Base-by-base conservation (phyloP, 64 coral and sea anemone species). In the Stylophora pistillata region DNA sequence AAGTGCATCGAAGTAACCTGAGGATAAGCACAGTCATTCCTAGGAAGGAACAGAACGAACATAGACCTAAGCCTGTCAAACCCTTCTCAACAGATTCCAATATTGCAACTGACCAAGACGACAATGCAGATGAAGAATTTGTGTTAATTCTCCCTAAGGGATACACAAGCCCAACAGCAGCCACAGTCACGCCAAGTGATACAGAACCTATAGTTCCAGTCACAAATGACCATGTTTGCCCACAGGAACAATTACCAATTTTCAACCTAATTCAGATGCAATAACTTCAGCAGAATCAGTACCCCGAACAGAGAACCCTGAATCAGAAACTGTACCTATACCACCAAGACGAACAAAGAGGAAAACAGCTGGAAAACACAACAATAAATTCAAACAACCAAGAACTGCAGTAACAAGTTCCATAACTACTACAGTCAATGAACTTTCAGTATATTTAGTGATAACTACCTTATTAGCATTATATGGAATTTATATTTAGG, bases 361-460 rank as follows among this genome's bases (percentile, higher is more conserved):
- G 53, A 56, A 66, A 78, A 78, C 53, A 57, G 75, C 52, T 56
- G 54, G 75, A 78, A 78, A 78, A 78, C 75, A 78, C 75, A 78
- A 56, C n/a, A 78, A 78, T 26, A 78, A 56, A 23, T 78, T 78
- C 26, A 78, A 78, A 26, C 20, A 78, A 78, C 53, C 75, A 78
- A 78, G 23, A 78, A 55, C 75, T 56, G 75, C 75, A 56, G 21
- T 56, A 78, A 78, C 75, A 78, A 78, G 52, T 78, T 78, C 53
- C 53, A 78, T 78, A 78, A 56, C 75, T 78, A 78, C 56, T 78
- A 78, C 75, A 78, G 75, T 78, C 75, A 78, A 78, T 78, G 75
- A 78, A 56, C 75, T 55, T 56, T 78, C 53, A 78, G 23, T 78
- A 57, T 56, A 56, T 28, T 57, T 78, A 78, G 76, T 78, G 53